Conservation (phyloP, 2,113 vertebrate species). For the Equus quagga region DNA sequence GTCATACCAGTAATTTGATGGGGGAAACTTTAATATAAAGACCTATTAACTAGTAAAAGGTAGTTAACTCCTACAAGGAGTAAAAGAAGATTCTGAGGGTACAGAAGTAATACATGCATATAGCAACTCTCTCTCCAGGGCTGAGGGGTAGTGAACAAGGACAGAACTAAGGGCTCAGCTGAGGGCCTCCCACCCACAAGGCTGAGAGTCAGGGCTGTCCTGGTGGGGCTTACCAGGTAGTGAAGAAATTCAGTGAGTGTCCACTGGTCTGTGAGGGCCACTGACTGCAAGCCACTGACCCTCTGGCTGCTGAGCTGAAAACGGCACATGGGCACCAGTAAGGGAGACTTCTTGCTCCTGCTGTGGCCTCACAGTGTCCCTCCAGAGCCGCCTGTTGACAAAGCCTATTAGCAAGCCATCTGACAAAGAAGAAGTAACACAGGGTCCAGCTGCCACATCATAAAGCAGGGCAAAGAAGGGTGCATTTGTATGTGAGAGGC, state of each 20-base stretch:
- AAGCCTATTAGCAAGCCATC: background rate
- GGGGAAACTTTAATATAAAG: background rate
- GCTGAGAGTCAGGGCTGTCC: background rate
- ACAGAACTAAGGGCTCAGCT: background rate
- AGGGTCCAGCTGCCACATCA: background rate
- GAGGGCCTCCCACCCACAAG: background rate
- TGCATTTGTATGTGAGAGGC: background rate
- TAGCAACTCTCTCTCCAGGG: background rate
- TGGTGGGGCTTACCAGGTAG: background rate
- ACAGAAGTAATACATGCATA: background rate
- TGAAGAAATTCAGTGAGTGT: background rate
- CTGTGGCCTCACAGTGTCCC: background rate
- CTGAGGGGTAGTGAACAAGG: background rate
- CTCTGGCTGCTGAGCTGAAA: background rate
- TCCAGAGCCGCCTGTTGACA: background rate
- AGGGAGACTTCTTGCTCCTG: background rate
- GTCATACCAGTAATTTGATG: background rate
- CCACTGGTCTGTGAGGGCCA: background rate
- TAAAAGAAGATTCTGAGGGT: background rate
- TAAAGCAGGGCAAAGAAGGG: background rate
- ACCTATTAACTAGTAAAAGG: background rate
- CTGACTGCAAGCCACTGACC: background rate
- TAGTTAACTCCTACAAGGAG: background rate
- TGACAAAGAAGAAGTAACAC: background rate
- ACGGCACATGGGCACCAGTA: fast-evolving